phyloP scores from a whole-genome alignment of 2,888 invertebrate species.

The Physocephala rufipes region DNA sequence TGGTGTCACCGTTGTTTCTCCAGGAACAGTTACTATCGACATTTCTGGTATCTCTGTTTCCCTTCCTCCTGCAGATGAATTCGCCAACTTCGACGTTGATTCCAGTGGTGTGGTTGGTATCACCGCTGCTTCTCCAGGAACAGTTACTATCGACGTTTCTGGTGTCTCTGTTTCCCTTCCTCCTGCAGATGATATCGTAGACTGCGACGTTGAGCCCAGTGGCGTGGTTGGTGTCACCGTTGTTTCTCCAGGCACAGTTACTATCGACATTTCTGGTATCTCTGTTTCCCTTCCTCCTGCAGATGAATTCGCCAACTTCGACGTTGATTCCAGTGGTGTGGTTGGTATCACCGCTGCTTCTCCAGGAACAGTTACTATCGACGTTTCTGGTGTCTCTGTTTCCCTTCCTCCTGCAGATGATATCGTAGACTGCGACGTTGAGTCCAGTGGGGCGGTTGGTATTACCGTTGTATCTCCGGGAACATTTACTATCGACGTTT shows the following conservation, averaged over 20 bases:
- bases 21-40: background rate
- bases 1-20: background rate
- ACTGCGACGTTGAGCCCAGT: background rate
- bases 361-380: too few relatives aligned
- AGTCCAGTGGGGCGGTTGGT: too few relatives aligned
- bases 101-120: background rate
- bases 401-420: background rate
- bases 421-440: background rate
- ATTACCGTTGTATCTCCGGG: too few relatives aligned
- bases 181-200: background rate
- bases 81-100: too few relatives aligned
- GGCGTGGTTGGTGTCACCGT: background rate
- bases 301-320: too few relatives aligned
- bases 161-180: background rate
- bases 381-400: background rate
- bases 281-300: too few relatives aligned
- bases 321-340: too few relatives aligned
- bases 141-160: background rate
- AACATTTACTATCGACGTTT: background rate
- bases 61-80: background rate
- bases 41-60: background rate
- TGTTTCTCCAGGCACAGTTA: too few relatives aligned
- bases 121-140: background rate
- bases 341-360: too few relatives aligned
- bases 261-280: too few relatives aligned